Evolutionary conservation across 2,888 invertebrate species (phyloP).

Genomic region (Eristalis arbustorum): DNA sequence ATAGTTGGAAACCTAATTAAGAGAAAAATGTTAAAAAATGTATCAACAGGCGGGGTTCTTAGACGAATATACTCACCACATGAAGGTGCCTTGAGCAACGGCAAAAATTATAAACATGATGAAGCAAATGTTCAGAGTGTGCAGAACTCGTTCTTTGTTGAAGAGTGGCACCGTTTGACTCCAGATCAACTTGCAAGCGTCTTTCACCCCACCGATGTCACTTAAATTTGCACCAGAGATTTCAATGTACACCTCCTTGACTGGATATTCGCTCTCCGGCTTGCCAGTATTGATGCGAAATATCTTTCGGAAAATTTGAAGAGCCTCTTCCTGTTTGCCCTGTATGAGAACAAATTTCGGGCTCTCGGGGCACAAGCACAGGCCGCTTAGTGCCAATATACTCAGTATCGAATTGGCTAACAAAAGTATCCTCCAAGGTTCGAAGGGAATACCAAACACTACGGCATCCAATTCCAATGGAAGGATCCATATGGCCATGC

Average conservation of each 20-base stretch:
- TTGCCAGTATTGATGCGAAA: constrained; percentile 82
- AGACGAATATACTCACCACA: constrained; percentile 74
- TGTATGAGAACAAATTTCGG: constrained; percentile 88
- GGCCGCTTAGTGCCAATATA: constrained; percentile 82
- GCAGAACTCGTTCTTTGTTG: constrained; percentile 72
- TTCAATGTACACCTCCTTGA: constrained; percentile 76
- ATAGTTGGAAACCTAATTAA: constrained; percentile 76
- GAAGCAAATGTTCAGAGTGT: constrained; percentile 76
- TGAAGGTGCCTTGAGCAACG: constrained; percentile 77
- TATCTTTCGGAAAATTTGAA: constrained; percentile 83
- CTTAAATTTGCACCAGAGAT: constrained; percentile 74
- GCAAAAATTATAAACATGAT: constrained; percentile 75
- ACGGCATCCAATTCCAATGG: constrained; percentile 82
- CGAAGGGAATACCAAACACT: constrained; percentile 82
- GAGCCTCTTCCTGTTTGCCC: constrained; percentile 83
- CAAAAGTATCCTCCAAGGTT: constrained; percentile 89
- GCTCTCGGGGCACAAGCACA: constrained; percentile 86
- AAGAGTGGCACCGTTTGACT: constrained; percentile 77
- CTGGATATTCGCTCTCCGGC: constrained; percentile 81
- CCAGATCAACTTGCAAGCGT: constrained; percentile 76
- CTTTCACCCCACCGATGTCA: constrained; percentile 74
- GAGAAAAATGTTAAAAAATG: not conserved
- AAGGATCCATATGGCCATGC: constrained; percentile 85
- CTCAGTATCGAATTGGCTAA: constrained; percentile 85
- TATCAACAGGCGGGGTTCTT: not conserved